These are phyloP conservation scores for Sinotaia quadrata DNA, from an alignment of 2,888 invertebrate species.

Conservation along the genomic window DNA sequence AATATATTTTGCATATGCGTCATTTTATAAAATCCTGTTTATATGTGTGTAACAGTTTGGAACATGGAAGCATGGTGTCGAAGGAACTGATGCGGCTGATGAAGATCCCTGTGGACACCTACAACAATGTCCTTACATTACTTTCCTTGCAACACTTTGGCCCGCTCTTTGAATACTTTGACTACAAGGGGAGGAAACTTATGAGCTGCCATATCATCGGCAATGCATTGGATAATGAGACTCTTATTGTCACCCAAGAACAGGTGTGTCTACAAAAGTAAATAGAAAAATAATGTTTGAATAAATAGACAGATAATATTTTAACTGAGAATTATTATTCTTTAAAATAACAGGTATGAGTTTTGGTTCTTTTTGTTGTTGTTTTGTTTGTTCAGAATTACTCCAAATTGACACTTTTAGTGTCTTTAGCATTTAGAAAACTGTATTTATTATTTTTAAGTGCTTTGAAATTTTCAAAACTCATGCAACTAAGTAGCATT, in stretches of 20 bases:
- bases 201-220: constrained; percentile 90
- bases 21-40: not conserved
- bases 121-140: constrained; percentile 91
- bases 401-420: too few relatives aligned
- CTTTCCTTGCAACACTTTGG: constrained; percentile 90
- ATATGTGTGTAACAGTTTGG: constrained; percentile 54
- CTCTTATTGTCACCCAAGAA: constrained; percentile 88
- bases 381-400: too few relatives aligned
- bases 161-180: constrained; percentile 88
- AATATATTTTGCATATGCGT: not conserved
- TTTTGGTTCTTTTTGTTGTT: too few relatives aligned
- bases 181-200: constrained; percentile 86
- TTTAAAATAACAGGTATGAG: too few relatives aligned
- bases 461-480: too few relatives aligned
- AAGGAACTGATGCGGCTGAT: constrained; percentile 93
- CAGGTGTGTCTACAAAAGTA: constrained; percentile 77
- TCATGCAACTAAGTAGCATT: too few relatives aligned
- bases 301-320: too few relatives aligned
- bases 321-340: too few relatives aligned
- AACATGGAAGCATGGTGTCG: constrained; percentile 78
- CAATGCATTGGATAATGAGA: constrained; percentile 92
- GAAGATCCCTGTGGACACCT: constrained; percentile 94
- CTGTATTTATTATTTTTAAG: too few relatives aligned
- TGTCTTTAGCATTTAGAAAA: too few relatives aligned
- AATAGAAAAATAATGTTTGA: too few relatives aligned